Evolutionary conservation across 2,888 invertebrate genomes (phyloP).

Genomic region (Lamproptera curius): DNA sequence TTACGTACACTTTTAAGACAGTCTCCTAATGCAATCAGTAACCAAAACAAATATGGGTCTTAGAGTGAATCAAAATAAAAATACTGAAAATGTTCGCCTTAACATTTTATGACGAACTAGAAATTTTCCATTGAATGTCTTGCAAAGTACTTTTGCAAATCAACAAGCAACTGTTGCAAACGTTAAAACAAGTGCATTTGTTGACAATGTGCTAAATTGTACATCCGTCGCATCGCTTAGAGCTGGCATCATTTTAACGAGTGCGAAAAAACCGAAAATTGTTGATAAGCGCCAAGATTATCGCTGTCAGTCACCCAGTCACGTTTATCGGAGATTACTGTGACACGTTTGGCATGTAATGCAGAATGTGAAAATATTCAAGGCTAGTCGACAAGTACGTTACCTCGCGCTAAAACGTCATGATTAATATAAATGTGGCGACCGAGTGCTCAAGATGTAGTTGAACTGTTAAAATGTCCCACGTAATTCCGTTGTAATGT

Average conservation of each 20-base stretch:
- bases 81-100: too few relatives aligned
- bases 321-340: constrained; percentile 38
- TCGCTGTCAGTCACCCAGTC: constrained; percentile 37
- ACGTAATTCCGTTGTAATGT: too few relatives aligned
- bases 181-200: neutral
- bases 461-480: too few relatives aligned
- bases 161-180: neutral
- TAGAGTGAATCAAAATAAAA: too few relatives aligned
- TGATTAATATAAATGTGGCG: too few relatives aligned
- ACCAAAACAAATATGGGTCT: too few relatives aligned
- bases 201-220: neutral
- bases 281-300: constrained; percentile 35
- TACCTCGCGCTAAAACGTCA: neutral
- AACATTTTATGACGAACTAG: too few relatives aligned
- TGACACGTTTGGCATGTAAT: constrained; percentile 38
- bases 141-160: neutral
- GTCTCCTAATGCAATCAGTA: too few relatives aligned
- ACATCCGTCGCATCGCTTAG: constrained; percentile 1
- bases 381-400: constrained; percentile 26
- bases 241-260: neutral
- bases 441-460: too few relatives aligned
- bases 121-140: too few relatives aligned
- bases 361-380: constrained; percentile 35
- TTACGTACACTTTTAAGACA: too few relatives aligned
- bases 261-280: constrained; percentile 20